Conservation (phyloP, 2,113 vertebrate species). For the Gadus chalcogrammus region DNA sequence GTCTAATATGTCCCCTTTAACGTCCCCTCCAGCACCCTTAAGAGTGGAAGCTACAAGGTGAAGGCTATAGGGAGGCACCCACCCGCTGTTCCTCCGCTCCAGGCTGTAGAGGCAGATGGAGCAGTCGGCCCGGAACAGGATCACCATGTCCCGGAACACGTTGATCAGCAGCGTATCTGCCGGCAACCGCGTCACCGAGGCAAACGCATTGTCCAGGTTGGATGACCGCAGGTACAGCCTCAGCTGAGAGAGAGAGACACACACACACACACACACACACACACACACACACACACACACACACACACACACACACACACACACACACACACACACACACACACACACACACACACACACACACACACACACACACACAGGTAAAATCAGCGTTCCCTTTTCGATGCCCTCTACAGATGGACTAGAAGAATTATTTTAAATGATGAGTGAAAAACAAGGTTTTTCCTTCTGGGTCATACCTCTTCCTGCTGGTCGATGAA, state of each 20-base stretch:
- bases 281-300: not conserved
- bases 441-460: too few species aligned
- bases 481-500: slow-evolving; percentile 92
- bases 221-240: slow-evolving; percentile 88
- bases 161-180: slow-evolving; percentile 89
- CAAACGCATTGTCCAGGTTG: slow-evolving; percentile 97
- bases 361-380: too few species aligned
- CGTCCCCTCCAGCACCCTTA: too few species aligned
- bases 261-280: not conserved
- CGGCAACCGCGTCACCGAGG: slow-evolving; percentile 89
- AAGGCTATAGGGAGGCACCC: slow-evolving; percentile 30
- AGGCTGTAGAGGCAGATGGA: slow-evolving; percentile 97
- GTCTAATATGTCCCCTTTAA: too few species aligned
- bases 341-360: too few species aligned
- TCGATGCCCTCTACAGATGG: not conserved
- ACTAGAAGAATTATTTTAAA: too few species aligned
- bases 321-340: too few species aligned
- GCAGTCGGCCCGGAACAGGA: slow-evolving; percentile 93
- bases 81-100: slow-evolving; percentile 86
- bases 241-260: slow-evolving; percentile 67
- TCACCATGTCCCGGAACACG: slow-evolving; percentile 91
- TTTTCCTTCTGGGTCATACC: slow-evolving; percentile 62
- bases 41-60: too few species aligned
- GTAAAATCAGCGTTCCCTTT: not conserved
- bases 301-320: too few species aligned